These are phyloP conservation scores for Callorhinus ursinus DNA, from an alignment of 2,113 vertebrate species.

Conservation along the genomic window DNA sequence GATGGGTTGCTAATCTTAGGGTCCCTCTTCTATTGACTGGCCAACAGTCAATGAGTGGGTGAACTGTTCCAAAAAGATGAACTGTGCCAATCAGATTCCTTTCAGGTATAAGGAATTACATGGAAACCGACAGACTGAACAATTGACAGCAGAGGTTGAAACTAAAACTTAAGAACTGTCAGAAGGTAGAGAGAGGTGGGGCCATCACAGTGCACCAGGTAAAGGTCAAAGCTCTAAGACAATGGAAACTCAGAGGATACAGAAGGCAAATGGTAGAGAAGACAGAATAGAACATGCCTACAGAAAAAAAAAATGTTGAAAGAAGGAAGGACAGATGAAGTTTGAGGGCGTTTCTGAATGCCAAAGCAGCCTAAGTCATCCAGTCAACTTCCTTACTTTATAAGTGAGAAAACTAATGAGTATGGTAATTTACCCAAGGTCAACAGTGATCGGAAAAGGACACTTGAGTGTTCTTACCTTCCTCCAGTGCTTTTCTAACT, in stretches of 20 bases:
- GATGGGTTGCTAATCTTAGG: neutral
- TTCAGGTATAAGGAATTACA: neutral
- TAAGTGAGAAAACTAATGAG: neutral
- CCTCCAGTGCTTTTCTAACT: neutral
- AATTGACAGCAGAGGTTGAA: neutral
- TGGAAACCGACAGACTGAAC: neutral
- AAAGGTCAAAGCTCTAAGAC: neutral
- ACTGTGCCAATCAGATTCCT: neutral
- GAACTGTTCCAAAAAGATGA: neutral
- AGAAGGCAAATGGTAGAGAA: neutral
- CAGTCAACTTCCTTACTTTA: neutral
- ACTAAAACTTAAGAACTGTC: neutral
- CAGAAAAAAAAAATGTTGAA: neutral
- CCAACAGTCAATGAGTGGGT: neutral
- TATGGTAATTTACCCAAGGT: neutral
- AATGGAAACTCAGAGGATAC: neutral
- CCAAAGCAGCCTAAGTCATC: neutral
- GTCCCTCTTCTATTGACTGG: neutral
- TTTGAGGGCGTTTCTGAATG: neutral
- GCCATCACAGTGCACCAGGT: neutral
- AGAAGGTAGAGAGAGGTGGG: neutral
- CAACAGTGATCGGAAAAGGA: neutral
- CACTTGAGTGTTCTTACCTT: neutral
- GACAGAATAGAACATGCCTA: neutral
- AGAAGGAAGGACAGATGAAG: neutral